phyloP scores from a whole-genome alignment of 2,888 invertebrate genomes.

The Ennomos quercinarius region DNA sequence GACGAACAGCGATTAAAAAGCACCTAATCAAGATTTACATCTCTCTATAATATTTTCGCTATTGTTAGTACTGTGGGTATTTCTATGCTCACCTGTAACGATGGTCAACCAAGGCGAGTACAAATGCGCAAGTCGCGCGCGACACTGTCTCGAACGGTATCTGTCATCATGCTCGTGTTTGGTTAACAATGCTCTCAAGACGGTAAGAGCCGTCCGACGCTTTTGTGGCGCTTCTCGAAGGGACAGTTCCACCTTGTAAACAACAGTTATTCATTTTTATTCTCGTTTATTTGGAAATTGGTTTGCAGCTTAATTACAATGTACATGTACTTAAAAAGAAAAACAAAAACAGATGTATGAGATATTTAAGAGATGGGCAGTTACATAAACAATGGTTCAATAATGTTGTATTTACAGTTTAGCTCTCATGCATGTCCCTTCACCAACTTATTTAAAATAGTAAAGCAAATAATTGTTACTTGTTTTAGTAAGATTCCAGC shows the following conservation, averaged over 20 bases:
- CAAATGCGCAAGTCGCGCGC: slow-evolving; percentile 93
- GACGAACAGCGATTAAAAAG: too few species aligned
- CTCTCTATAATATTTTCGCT: too few species aligned
- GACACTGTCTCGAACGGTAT: slow-evolving; percentile 92
- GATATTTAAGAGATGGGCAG: too few species aligned
- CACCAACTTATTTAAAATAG: slow-evolving; percentile 30
- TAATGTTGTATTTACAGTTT: too few species aligned
- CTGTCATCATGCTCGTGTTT: slow-evolving; percentile 98
- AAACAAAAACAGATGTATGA: too few species aligned
- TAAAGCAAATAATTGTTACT: slow-evolving; percentile 51
- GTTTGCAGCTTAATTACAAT: too few species aligned
- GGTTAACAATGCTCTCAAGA: slow-evolving; percentile 94
- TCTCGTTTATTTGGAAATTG: too few species aligned
- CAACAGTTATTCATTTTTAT: too few species aligned
- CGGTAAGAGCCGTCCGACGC: slow-evolving; percentile 91
- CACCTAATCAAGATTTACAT: too few species aligned
- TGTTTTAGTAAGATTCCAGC: slow-evolving; percentile 94
- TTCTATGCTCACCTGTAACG: slow-evolving; percentile 76
- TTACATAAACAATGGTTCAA: too few species aligned
- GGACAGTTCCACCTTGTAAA: slow-evolving; percentile 90
- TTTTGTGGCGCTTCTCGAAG: slow-evolving; percentile 94
- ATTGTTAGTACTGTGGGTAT: too few species aligned
- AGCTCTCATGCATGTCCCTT: background rate
- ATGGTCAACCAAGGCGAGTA: slow-evolving; percentile 97
- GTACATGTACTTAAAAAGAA: too few species aligned